These are phyloP conservation scores for Apeltes quadracus DNA, from an alignment of 2,113 vertebrate species.

Conservation along the genomic window DNA sequence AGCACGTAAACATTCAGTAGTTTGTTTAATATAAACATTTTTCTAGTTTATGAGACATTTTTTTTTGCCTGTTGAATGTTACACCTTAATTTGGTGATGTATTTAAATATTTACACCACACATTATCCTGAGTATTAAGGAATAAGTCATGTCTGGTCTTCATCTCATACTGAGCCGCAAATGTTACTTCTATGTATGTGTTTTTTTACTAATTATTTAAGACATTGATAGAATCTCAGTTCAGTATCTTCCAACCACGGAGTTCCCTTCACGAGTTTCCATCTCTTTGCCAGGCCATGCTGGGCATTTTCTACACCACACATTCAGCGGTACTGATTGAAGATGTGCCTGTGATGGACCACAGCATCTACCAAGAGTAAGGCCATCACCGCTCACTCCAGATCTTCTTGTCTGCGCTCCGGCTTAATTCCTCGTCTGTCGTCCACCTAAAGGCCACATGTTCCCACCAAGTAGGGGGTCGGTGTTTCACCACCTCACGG, in stretches of 20 bases:
- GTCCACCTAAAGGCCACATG: background rate
- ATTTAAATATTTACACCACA: background rate
- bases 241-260: background rate
- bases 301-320: slow-evolving; percentile 85
- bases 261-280: background rate
- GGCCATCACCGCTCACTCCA: background rate
- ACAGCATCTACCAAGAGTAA: slow-evolving; percentile 62
- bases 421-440: background rate
- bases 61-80: background rate
- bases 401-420: background rate
- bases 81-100: background rate
- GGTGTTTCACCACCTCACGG: background rate
- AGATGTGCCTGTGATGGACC: slow-evolving; percentile 77
- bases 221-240: background rate
- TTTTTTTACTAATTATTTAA: background rate
- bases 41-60: no score
- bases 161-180: background rate
- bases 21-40: no score
- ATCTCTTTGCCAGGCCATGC: slow-evolving; percentile 50
- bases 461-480: no score
- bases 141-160: background rate
- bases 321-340: slow-evolving; percentile 86
- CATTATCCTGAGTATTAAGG: background rate
- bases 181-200: background rate
- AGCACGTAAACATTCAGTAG: background rate